Evolutionary conservation across 2,888 invertebrate species (phyloP).

Genomic region (Spisula subtruncata): DNA sequence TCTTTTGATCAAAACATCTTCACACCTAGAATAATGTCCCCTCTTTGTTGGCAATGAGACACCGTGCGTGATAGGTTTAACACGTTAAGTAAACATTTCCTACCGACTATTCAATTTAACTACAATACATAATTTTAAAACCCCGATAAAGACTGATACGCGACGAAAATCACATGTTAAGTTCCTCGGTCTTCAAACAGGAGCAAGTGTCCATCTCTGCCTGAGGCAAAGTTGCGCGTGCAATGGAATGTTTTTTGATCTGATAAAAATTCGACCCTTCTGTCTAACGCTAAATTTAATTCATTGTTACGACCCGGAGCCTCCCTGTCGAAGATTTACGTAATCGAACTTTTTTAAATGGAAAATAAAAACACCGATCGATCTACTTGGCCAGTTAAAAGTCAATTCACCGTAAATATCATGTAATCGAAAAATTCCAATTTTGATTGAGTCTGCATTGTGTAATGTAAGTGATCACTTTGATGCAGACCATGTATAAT

Average conservation of each 20-base stretch:
- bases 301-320: slow-evolving; percentile 50
- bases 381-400: slow-evolving; percentile 46
- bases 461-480: neutral
- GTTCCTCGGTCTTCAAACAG: slow-evolving; percentile 42
- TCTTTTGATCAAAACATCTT: slow-evolving; percentile 61
- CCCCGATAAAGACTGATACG: slow-evolving; percentile 61
- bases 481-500: neutral
- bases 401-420: slow-evolving; percentile 52
- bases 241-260: slow-evolving; percentile 69
- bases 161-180: slow-evolving; percentile 67
- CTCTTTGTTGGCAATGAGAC: slow-evolving; percentile 46
- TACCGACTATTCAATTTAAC: slow-evolving; percentile 53
- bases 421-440: slow-evolving; percentile 42
- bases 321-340: slow-evolving; percentile 41
- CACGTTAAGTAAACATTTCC: slow-evolving; percentile 68
- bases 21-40: slow-evolving; percentile 54
- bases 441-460: slow-evolving; percentile 3
- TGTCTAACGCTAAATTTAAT: slow-evolving; percentile 59
- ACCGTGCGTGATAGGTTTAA: slow-evolving; percentile 68
- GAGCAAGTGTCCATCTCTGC: slow-evolving; percentile 57
- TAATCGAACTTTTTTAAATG: slow-evolving; percentile 36
- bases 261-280: slow-evolving; percentile 63
- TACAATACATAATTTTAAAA: slow-evolving; percentile 73
- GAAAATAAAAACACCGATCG: slow-evolving; percentile 42
- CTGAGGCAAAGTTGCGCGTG: slow-evolving; percentile 54